Evolutionary conservation across 2,113 vertebrate species (phyloP).

Genomic region (Microtus montanus): DNA sequence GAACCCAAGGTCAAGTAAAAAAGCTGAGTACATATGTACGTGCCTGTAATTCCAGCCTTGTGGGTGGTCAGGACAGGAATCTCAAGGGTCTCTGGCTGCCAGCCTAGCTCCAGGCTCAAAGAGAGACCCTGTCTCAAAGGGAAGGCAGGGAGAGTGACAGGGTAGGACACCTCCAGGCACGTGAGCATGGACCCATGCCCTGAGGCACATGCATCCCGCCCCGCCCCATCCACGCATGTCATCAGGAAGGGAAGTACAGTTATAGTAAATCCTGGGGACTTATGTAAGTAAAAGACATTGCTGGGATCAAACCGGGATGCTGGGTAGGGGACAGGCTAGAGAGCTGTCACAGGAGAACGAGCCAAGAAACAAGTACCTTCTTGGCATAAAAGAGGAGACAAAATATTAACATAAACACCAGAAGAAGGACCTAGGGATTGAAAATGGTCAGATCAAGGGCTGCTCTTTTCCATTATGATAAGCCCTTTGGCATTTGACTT

Average conservation of each 20-base stretch:
- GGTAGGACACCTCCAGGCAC: background rate
- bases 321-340: background rate
- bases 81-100: background rate
- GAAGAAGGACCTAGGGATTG: background rate
- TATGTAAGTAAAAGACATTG: background rate
- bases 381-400: background rate
- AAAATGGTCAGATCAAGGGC: background rate
- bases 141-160: too few species aligned
- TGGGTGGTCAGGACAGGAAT: background rate
- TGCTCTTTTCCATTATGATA: slow-evolving; percentile 12
- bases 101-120: background rate
- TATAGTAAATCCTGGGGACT: background rate
- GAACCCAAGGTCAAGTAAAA: background rate
- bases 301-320: background rate
- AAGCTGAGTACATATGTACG: background rate
- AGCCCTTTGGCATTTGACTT: slow-evolving; percentile 45
- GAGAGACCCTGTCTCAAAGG: background rate
- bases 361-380: background rate
- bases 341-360: background rate
- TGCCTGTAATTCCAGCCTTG: background rate
- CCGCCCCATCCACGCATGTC: background rate
- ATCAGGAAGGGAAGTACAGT: background rate
- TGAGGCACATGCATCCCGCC: too few species aligned
- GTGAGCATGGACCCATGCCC: too few species aligned
- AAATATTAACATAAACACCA: slow-evolving; percentile 18